A percentile compares a stretch with the other conserved stretches of the same genome.
Evolutionary conservation across 2,113 vertebrate genomes (phyloP).

Genomic region (Neotragus moschatus): DNA sequence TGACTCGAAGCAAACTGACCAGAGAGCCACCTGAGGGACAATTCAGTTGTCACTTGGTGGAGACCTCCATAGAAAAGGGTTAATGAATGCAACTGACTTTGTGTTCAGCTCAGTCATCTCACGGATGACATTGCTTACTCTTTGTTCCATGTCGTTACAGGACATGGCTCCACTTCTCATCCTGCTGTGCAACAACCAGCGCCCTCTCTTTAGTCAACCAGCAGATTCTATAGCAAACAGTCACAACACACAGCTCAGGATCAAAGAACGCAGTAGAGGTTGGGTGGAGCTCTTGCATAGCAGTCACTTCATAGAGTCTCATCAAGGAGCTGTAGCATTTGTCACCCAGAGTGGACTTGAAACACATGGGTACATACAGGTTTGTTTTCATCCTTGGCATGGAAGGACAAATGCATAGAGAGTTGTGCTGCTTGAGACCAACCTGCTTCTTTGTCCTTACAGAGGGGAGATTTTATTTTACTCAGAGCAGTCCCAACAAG

Average conservation of each 20-base stretch:
- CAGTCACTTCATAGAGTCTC: rapidly evolving
- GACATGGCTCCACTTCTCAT: not conserved
- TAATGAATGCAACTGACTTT: too few species aligned
- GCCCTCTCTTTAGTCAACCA: not conserved
- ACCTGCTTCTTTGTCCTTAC: not conserved
- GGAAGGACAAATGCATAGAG: not conserved
- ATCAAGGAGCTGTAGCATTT: not conserved
- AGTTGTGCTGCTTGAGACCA: not conserved
- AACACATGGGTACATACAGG: not conserved
- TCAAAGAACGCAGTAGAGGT: rapidly evolving
- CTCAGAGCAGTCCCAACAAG: conserved; percentile 11
- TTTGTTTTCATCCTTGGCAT: not conserved
- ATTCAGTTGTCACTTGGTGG: not conserved
- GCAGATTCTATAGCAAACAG: not conserved
- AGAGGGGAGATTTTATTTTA: not conserved
- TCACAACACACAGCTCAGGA: not conserved
- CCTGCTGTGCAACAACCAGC: not conserved
- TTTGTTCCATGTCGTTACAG: not conserved
- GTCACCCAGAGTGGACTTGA: not conserved
- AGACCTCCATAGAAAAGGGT: not conserved
- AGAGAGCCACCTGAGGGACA: not conserved
- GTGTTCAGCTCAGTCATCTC: not conserved
- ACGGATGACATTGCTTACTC: rapidly evolving
- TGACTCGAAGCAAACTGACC: not conserved
- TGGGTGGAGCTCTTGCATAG: not conserved